Evolutionary conservation across 2,888 invertebrate species (phyloP).

Genomic region (Xylophagus ater): DNA sequence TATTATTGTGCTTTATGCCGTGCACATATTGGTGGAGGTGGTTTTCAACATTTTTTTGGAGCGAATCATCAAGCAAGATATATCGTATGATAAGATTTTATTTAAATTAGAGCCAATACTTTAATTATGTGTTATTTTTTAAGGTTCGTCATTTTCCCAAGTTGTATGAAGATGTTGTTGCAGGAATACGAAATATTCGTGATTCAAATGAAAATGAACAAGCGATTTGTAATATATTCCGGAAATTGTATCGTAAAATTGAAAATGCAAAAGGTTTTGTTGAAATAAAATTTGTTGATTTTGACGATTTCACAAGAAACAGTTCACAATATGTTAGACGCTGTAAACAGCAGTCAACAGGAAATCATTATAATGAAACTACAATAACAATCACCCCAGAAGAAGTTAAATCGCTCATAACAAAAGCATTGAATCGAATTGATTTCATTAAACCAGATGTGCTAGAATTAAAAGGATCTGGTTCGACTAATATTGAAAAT

Average conservation of each 20-base stretch:
- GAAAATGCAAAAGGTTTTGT: slow-evolving; percentile 16
- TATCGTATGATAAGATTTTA: slow-evolving; percentile 7
- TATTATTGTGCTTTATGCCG: slow-evolving; percentile 11
- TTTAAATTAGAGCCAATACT: background rate
- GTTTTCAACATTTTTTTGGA: slow-evolving; percentile 11
- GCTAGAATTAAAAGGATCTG: background rate
- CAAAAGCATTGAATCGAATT: slow-evolving; percentile 13
- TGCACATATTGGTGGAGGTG: background rate
- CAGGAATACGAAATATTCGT: background rate
- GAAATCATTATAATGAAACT: slow-evolving; percentile 14
- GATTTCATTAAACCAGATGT: slow-evolving; percentile 15
- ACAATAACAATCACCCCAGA: slow-evolving; percentile 13
- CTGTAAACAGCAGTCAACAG: slow-evolving; percentile 5
- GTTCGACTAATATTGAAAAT: background rate
- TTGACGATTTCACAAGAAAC: slow-evolving; percentile 12
- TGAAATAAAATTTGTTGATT: slow-evolving; percentile 11
- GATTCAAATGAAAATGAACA: background rate
- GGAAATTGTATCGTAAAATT: slow-evolving; percentile 18
- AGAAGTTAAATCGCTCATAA: slow-evolving; percentile 12
- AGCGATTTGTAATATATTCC: slow-evolving; percentile 12
- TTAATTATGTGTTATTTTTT: slow-evolving; percentile 1
- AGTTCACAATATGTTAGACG: slow-evolving; percentile 9
- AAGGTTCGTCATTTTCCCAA: slow-evolving; percentile 16
- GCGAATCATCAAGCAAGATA: slow-evolving; percentile 14
- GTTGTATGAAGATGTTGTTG: slow-evolving; percentile 11